Evolutionary conservation across 2,113 vertebrate species (phyloP).

Genomic region (Apistogramma diplotaenia): DNA sequence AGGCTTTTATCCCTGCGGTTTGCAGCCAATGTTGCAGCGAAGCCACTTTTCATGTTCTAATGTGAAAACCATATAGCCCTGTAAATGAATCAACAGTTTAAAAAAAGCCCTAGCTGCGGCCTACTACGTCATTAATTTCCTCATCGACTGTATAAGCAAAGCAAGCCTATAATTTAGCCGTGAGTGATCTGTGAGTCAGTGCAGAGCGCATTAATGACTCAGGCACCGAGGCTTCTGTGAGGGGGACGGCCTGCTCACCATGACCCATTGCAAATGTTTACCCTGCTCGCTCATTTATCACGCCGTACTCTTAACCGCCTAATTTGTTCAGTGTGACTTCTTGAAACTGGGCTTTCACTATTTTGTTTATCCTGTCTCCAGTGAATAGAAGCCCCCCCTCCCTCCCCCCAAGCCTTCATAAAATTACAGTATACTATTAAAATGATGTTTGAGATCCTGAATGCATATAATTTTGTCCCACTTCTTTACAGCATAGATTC

Average conservation of each 20-base stretch:
- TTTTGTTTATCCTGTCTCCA: not conserved
- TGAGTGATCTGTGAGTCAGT: constrained; percentile 39
- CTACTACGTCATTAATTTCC: constrained; percentile 41
- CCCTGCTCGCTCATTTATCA: constrained; percentile 25
- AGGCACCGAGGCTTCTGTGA: constrained; percentile 6
- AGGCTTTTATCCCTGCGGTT: constrained; percentile 15
- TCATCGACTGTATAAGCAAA: constrained; percentile 28
- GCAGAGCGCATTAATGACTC: constrained; percentile 11
- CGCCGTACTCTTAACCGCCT: not conserved
- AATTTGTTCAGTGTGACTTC: constrained; percentile 6
- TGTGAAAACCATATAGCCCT: constrained; percentile 37
- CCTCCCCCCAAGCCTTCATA: not conserved
- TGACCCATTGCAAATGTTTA: constrained; percentile 17
- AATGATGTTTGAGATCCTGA: not conserved
- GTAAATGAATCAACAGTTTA: not conserved
- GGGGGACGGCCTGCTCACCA: constrained; percentile 6
- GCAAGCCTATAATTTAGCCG: constrained; percentile 48
- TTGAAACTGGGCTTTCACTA: not conserved
- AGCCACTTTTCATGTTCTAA: constrained; percentile 25
- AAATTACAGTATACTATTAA: not conserved
- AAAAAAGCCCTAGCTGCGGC: constrained; percentile 6
- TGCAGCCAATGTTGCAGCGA: constrained; percentile 1
- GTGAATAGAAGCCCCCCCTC: not conserved
- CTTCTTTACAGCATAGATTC: too few relatives aligned
- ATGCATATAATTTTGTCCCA: not conserved